Evolutionary conservation across 2,888 invertebrate genomes (phyloP).

Genomic region (Barypeithes pellucidus): DNA sequence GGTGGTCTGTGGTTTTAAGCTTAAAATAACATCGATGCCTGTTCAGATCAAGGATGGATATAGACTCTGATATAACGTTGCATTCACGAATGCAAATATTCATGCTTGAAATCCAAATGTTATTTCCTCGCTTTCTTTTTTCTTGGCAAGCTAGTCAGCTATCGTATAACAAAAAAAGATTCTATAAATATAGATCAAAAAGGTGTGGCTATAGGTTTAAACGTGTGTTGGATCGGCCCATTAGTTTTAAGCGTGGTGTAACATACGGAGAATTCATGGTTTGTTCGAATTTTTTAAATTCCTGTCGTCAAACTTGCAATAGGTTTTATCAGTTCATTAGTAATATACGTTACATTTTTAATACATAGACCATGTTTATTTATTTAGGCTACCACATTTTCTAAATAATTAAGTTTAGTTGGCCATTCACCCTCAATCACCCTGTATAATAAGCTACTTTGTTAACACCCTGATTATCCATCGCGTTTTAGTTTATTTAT

Average conservation of each 20-base stretch:
- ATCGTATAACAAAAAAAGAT: constrained; percentile 36
- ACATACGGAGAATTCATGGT: constrained; percentile 35
- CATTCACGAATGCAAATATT: constrained; percentile 47
- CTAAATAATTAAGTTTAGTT: too few species aligned
- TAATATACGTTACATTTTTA: too few species aligned
- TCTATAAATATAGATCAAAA: constrained; percentile 43
- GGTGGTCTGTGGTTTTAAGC: constrained; percentile 43
- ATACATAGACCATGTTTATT: too few species aligned
- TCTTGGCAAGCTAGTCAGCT: constrained; percentile 41
- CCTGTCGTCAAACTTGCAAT: not conserved
- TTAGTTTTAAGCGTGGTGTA: constrained; percentile 46
- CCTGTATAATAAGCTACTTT: too few species aligned
- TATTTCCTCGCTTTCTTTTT: constrained; percentile 25
- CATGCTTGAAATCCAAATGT: constrained; percentile 38
- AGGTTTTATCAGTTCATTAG: too few species aligned
- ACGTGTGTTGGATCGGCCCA: constrained; percentile 37
- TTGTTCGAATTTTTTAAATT: not conserved
- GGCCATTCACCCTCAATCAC: too few species aligned
- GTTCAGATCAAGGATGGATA: constrained; percentile 38
- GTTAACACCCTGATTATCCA: too few species aligned
- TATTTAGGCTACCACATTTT: too few species aligned
- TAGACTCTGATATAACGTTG: constrained; percentile 30
- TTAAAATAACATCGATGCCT: constrained; percentile 44
- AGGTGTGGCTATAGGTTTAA: constrained; percentile 39
- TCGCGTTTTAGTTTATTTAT: too few species aligned